Evolutionary conservation across 2,888 invertebrate genomes (phyloP).

Genomic region (Athetis lepigone): DNA sequence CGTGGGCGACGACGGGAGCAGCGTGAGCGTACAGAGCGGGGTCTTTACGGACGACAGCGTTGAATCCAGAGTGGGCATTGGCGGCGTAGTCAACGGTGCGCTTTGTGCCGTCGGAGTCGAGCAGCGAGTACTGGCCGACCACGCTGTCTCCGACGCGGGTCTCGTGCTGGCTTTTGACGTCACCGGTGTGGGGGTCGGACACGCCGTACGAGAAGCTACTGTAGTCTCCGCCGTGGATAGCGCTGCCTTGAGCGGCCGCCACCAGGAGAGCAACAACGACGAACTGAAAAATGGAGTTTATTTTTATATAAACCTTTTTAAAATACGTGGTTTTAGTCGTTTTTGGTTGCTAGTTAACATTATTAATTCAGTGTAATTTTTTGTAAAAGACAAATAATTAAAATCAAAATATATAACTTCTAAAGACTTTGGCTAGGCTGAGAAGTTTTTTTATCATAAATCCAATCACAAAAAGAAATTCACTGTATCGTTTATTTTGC

Average conservation of each 20-base stretch:
- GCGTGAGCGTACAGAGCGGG: conserved; percentile 76
- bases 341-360: no score
- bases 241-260: conserved; percentile 84
- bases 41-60: conserved; percentile 89
- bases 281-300: conserved; percentile 81
- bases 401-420: no score
- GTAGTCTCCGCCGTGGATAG: conserved; percentile 82
- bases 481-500: background rate
- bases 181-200: conserved; percentile 87
- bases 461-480: background rate
- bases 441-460: background rate
- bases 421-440: no score
- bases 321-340: no score
- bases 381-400: no score
- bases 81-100: conserved; percentile 92
- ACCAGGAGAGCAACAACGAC: conserved; percentile 84
- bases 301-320: no score
- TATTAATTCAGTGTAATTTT: no score
- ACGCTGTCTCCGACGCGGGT: conserved; percentile 92
- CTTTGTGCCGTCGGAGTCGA: conserved; percentile 91
- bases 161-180: conserved; percentile 91
- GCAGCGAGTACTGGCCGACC: conserved; percentile 87
- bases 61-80: conserved; percentile 89
- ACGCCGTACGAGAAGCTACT: conserved; percentile 87
- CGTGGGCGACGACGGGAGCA: conserved; percentile 73